Evolutionary conservation across 1,140 invertebrate genomes (phyloP).

Genomic region (Lepidurus arcticus): DNA sequence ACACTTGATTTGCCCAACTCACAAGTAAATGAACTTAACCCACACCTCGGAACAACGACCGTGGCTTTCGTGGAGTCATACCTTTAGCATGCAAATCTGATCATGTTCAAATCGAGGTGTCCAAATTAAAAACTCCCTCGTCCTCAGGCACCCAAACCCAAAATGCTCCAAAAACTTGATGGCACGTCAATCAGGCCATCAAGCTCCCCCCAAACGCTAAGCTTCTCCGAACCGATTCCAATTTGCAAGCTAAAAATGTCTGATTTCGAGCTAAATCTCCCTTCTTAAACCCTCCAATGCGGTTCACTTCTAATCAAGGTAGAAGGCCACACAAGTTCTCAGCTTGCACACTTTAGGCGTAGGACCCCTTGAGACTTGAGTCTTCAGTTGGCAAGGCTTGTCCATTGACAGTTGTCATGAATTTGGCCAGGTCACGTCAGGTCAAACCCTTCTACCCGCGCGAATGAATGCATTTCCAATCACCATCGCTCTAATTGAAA

Average conservation of each 20-base stretch:
- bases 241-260: constrained; percentile 1
- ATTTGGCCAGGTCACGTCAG: not conserved
- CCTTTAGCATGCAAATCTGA: constrained; percentile 3
- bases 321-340: constrained; percentile 14
- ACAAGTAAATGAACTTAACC: not conserved
- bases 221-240: not conserved
- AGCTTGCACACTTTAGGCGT: constrained; percentile 19
- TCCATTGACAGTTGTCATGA: not conserved
- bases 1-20: constrained; percentile 11
- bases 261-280: not conserved
- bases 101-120: constrained; percentile 3
- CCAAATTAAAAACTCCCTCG: not conserved
- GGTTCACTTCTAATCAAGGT: constrained; percentile 11
- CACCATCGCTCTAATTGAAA: not conserved
- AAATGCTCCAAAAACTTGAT: not conserved
- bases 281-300: not conserved
- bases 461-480: not conserved
- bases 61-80: constrained; percentile 17
- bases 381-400: not conserved
- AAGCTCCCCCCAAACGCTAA: not conserved
- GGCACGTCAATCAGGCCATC: not conserved
- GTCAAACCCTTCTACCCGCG: not conserved
- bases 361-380: not conserved
- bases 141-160: too few species aligned
- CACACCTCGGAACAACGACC: not conserved